phyloP scores from a whole-genome alignment of 2,797 vertebrate genomes.

The Aythya fuligula region DNA sequence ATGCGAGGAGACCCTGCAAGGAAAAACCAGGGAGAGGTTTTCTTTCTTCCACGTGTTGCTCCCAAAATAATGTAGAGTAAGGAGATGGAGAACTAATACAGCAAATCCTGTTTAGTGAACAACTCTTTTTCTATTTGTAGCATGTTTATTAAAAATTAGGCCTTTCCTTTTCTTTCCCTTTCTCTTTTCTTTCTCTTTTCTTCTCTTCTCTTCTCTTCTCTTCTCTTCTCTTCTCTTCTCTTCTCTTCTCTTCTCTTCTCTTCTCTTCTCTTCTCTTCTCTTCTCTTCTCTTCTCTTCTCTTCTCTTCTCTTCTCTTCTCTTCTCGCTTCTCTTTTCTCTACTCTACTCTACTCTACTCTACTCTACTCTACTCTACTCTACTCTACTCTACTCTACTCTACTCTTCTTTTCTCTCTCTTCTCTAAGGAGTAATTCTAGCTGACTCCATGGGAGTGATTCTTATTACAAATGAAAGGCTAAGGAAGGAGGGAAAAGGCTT shows the following conservation, averaged over 20 bases:
- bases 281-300: background rate
- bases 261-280: background rate
- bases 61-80: background rate
- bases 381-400: background rate
- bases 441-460: conserved; percentile 18
- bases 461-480: conserved; percentile 40
- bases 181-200: background rate
- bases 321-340: background rate
- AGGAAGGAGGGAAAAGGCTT: conserved; percentile 10
- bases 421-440: conserved; percentile 28
- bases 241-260: background rate
- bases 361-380: too few species aligned
- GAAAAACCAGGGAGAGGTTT: background rate
- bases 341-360: too few species aligned
- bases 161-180: too few species aligned
- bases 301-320: background rate
- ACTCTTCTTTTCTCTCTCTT: background rate
- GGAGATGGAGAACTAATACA: background rate
- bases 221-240: background rate
- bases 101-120: background rate
- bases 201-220: background rate
- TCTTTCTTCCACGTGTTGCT: background rate
- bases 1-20: background rate
- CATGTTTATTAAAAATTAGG: background rate
- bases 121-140: background rate